phyloP scores from a whole-genome alignment of 1,140 invertebrate genomes.

The Drosophila ironensis region DNA sequence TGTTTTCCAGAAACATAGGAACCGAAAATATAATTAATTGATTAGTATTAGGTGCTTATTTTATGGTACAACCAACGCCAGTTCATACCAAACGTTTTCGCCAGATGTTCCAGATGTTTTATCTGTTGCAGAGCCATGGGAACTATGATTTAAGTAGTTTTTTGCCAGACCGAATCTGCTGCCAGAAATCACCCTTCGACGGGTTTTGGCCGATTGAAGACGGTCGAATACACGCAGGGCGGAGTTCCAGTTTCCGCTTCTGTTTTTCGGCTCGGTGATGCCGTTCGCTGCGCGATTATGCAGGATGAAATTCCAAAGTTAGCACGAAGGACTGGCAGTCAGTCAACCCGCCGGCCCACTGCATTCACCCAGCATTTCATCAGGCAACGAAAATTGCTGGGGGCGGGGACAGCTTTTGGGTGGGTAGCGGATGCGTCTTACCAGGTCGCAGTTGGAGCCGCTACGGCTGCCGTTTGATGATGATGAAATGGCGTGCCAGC shows the following conservation, averaged over 20 bases:
- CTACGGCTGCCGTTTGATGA: constrained; percentile 64
- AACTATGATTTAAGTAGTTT: too few relatives aligned
- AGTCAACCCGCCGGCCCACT: not conserved
- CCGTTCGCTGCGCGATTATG: constrained; percentile 6
- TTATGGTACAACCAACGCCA: too few relatives aligned
- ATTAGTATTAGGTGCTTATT: too few relatives aligned
- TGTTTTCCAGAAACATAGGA: too few relatives aligned
- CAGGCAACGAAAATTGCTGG: constrained; percentile 58
- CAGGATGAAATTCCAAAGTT: constrained; percentile 38
- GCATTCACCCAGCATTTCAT: constrained; percentile 54
- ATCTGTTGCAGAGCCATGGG: too few relatives aligned
- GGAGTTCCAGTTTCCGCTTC: not conserved
- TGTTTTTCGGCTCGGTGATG: not conserved
- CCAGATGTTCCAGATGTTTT: too few relatives aligned
- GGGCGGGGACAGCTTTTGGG: not conserved
- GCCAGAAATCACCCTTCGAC: too few relatives aligned
- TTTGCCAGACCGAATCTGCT: too few relatives aligned
- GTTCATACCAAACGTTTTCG: too few relatives aligned
- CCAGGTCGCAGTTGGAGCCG: constrained; percentile 33
- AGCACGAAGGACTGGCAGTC: constrained; percentile 8
- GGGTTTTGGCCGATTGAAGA: too few relatives aligned
- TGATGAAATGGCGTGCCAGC: constrained; percentile 74
- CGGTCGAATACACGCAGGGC: not conserved
- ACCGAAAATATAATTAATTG: too few relatives aligned
- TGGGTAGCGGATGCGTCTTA: constrained; percentile 31